phyloP scores from a whole-genome alignment of 2,797 vertebrate species.

The Dromococcyx pavoninus region DNA sequence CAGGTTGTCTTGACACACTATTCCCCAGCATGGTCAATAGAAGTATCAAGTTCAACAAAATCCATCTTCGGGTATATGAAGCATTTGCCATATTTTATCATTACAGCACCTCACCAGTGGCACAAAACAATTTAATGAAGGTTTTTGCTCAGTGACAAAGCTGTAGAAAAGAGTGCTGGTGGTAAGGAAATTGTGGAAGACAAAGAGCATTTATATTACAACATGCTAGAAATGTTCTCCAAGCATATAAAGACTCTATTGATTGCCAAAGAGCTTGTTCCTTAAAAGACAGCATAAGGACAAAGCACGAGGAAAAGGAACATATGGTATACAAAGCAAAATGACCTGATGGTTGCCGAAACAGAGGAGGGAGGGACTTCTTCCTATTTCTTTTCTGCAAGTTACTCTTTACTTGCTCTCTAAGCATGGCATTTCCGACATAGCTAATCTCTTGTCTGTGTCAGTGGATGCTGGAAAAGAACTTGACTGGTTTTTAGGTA shows the following conservation, averaged over 20 bases:
- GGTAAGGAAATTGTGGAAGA: background rate
- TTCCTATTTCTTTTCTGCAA: background rate
- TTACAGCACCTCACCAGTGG: background rate
- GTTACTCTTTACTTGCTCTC: background rate
- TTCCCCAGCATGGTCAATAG: background rate
- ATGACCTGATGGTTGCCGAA: background rate
- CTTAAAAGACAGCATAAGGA: background rate
- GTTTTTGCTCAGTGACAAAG: background rate
- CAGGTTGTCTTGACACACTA: background rate
- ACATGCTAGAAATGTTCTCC: conserved; percentile 11
- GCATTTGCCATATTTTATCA: background rate
- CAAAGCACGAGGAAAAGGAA: background rate
- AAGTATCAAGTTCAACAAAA: background rate
- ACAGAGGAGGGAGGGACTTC: background rate
- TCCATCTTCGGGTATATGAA: background rate
- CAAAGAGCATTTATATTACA: conserved; percentile 4
- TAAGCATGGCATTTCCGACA: background rate
- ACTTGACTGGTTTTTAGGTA: background rate
- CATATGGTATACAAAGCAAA: background rate
- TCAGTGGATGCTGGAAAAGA: background rate
- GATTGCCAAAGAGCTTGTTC: background rate
- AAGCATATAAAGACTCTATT: background rate
- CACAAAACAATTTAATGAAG: background rate
- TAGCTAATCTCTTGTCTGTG: background rate
- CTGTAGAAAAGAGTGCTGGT: background rate